A percentile compares a stretch with the other conserved stretches of the same genome.
phyloP scores from a whole-genome alignment of 2,888 invertebrate species.

The Pachydiplax longipennis region DNA sequence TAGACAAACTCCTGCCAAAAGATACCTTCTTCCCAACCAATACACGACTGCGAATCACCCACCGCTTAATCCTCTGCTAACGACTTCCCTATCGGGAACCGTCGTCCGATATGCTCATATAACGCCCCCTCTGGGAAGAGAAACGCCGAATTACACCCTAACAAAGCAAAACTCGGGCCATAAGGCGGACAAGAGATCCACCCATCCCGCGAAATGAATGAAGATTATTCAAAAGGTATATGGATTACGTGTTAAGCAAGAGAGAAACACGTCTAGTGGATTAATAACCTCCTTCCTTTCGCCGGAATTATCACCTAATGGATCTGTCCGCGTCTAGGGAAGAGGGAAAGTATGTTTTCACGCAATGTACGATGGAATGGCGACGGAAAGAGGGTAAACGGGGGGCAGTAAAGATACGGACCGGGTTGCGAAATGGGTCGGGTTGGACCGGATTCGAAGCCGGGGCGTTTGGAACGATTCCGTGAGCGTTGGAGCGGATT shows the following conservation, averaged over 20 bases:
- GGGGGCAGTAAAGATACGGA: neutral
- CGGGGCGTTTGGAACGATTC: neutral
- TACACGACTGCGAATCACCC: neutral
- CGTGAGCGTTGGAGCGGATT: neutral
- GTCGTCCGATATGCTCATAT: neutral
- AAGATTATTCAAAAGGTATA: conserved; percentile 12
- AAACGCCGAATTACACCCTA: neutral
- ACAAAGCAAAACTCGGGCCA: neutral
- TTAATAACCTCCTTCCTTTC: neutral
- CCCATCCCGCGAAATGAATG: neutral
- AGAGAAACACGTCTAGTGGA: neutral
- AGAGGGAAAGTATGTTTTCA: neutral
- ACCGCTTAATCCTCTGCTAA: neutral
- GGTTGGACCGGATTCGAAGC: neutral
- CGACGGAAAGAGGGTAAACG: neutral
- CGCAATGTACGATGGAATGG: neutral
- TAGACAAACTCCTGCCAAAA: neutral
- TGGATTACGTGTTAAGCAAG: neutral
- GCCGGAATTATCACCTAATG: neutral
- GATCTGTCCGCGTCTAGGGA: neutral
- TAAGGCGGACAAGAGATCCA: neutral
- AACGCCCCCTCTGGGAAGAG: neutral
- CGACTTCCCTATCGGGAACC: neutral
- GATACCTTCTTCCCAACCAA: neutral
- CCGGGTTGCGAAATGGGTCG: too few relatives aligned